Evolutionary conservation across 1,140 invertebrate species (phyloP).

Genomic region (Melipona quadrifasciata): DNA sequence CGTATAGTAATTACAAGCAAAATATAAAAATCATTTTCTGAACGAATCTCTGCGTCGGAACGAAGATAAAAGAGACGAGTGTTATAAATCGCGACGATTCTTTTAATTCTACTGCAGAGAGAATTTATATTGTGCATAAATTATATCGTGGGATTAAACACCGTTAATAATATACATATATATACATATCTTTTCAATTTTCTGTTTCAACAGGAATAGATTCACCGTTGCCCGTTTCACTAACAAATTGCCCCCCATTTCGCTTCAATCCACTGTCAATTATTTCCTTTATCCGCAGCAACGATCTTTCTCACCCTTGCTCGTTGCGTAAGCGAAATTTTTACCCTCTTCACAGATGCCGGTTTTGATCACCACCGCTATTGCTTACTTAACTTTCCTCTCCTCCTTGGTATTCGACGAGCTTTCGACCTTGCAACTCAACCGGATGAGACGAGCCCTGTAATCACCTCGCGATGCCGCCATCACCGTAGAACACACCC

Average conservation of each 20-base stretch:
- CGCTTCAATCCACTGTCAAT: neutral
- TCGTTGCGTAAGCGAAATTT: neutral
- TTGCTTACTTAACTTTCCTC: conserved; percentile 44
- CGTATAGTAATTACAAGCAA: neutral
- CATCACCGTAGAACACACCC: conserved; percentile 56
- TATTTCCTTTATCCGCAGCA: neutral
- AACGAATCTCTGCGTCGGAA: neutral
- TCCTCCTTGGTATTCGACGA: conserved; percentile 42
- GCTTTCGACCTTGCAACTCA: conserved; percentile 62
- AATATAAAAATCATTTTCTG: neutral
- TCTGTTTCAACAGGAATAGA: too few species aligned
- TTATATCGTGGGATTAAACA: too few species aligned
- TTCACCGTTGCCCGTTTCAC: neutral
- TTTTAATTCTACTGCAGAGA: too few species aligned
- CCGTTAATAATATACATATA: too few species aligned
- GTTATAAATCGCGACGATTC: too few species aligned
- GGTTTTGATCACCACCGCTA: conserved; percentile 32
- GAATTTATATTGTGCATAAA: too few species aligned
- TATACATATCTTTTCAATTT: too few species aligned
- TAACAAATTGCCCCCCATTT: neutral
- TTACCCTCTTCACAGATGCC: conserved; percentile 16
- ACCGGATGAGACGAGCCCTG: conserved; percentile 58
- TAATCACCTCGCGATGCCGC: conserved; percentile 70
- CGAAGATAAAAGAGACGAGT: neutral
- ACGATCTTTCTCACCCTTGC: neutral